Base-by-base conservation (phyloP, 1,140 invertebrate genomes). In the Chrysopa pallens region DNA sequence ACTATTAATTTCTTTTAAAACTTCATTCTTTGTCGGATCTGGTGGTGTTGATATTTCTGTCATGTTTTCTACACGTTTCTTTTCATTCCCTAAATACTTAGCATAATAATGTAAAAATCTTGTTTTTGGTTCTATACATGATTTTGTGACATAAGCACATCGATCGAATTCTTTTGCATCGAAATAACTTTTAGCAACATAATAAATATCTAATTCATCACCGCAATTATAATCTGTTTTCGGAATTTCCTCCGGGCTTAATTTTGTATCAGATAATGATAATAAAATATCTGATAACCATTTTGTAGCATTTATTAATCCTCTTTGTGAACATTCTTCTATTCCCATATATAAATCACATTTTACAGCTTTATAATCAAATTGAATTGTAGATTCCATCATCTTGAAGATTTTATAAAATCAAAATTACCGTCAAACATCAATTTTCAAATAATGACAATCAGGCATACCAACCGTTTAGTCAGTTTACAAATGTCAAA, bases 101-200 rank as follows among this genome's bases (percentile, higher is more conserved):
- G 86, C 76, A 60, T 93, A 95, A 46, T 79, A 74, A 57, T 88
- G 73, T 1, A 95, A 58, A 60, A 95, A 95, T 50, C 69, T 67
- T 8, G 68, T 57, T 61, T 82, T 74, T n/a, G 72, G 56, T 56
- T 76, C 44, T 55, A 56, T 50, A 67, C 78, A 83, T 29, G 79
- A 69, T 50, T 80, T 71, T 8, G 86, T 67, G 53, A 90, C 89
- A 68, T 80, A 80, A 0, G 88, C 83, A 46, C 86, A 85, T 56
- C 91, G 72, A 50, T 91, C 84, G 61, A 91, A 96, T 62, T 96
- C 91, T 52, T 87, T 82, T 11, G 84, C 65, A 64, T 95, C 88
- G 60, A 93, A 95, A 56, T 90, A 92, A 50, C 78, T 81, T 61
- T 88, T 91, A 0, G 87, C 84, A 43, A 93, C 56, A 23, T 73